Base-by-base conservation (phyloP, 2,113 vertebrate species). In the Sialia sialis region DNA sequence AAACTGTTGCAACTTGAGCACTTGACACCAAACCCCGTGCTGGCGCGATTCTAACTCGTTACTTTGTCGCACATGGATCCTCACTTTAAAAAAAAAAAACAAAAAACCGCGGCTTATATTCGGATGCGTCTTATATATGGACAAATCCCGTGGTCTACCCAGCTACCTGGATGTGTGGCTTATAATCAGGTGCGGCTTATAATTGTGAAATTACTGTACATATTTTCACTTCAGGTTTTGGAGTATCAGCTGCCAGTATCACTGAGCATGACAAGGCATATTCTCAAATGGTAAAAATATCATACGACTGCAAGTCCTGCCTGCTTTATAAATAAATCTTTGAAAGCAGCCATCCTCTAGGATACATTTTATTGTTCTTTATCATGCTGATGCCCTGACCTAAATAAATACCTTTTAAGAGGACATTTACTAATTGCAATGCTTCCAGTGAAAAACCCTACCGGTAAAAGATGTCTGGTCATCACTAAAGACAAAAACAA, bases 391-490 rank as follows among this genome's bases (percentile, higher is more conserved):
- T 46, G 81, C 64, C 73, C 64, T 30, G 38, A 78, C 60, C 73
- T 84, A 96, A 93, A 87, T 84, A 95, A 97, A 90, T 46, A 96
- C 60, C 68, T 81, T 95, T 81, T 62, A 3, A 68, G 94, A 95
- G 49, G 43, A 88, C 62, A n/a, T n/a, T n/a, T n/a, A n/a, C n/a
- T n/a, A 66, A 77, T 68, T 97, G 80, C 54, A 32, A 80, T 27
- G 59, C 72, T 97, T 92, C 41, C 76, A 97, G 34, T 76, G 41
- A 64, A 94, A 48, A 7, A 49, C 30, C 4, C 64, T 34, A 36
- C 58, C 70, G 84, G 83, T 95, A 75, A 85, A 95, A 96, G 96
- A 96, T 43, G 83, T 39, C 86, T 62, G 69, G 80, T 78, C 90
- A 89, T 58, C 62, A 49, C 56, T 81, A 56, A 80, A n/a, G 34